Percentiles rank a stretch among this genome's conserved stretches.
These are phyloP conservation scores for Parapristionchus giblindavisi DNA, from an alignment of 2,888 invertebrate genomes.

Conservation along the genomic window DNA sequence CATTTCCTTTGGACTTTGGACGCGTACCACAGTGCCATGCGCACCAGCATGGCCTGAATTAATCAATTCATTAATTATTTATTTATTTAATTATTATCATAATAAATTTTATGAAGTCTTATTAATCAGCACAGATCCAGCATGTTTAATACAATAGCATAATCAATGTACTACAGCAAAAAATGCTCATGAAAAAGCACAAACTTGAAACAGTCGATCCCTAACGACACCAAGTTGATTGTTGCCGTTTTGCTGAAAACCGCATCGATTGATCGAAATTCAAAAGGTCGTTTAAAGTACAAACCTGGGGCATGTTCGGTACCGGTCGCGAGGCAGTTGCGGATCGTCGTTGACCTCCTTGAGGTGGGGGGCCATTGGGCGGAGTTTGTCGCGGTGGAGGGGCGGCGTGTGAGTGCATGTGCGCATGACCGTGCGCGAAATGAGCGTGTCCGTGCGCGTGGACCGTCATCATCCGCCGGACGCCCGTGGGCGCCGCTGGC, in stretches of 20 bases:
- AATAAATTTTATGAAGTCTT: background rate
- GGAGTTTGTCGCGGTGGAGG: background rate
- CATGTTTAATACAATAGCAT: background rate
- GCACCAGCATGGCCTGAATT: slow-evolving; percentile 92
- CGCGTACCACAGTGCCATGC: slow-evolving; percentile 89
- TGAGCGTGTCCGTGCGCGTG: background rate
- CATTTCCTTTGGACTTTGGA: slow-evolving; percentile 84
- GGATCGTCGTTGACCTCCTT: background rate
- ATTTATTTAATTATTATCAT: background rate
- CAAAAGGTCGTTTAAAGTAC: background rate
- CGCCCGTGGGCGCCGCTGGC: background rate
- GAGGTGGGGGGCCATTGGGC: too few species aligned
- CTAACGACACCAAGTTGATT: slow-evolving; percentile 47
- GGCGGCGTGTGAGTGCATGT: background rate
- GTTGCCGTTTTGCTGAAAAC: slow-evolving; percentile 21
- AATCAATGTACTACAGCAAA: background rate
- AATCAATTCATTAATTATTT: slow-evolving; percentile 71
- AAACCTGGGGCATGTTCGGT: background rate
- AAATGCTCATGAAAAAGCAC: too few species aligned
- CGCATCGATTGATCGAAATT: background rate
- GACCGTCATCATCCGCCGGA: background rate
- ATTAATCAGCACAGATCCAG: background rate
- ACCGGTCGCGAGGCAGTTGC: background rate
- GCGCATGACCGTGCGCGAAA: slow-evolving; percentile 4
- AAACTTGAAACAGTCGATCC: slow-evolving; percentile 63